phyloP scores from a whole-genome alignment of 2,797 vertebrate species.

The Harpagifer antarcticus region DNA sequence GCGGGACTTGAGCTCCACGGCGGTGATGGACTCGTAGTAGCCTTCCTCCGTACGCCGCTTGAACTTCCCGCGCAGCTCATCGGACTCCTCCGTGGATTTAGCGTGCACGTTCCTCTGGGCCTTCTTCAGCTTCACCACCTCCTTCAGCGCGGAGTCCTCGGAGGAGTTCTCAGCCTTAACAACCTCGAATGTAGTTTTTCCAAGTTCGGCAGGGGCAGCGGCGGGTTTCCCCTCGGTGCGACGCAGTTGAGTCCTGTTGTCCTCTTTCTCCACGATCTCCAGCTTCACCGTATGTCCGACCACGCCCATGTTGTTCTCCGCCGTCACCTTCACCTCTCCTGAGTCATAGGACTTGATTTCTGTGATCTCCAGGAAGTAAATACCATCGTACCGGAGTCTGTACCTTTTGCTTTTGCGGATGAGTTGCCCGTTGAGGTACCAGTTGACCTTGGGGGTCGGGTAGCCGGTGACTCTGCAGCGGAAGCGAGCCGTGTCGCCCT shows the following conservation, averaged over 20 bases:
- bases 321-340: slow-evolving; percentile 93
- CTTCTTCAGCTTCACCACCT: slow-evolving; percentile 93
- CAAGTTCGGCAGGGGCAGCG: slow-evolving; percentile 80
- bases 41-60: slow-evolving; percentile 98
- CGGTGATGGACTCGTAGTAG: slow-evolving; percentile 97
- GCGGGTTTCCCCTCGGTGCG: slow-evolving; percentile 89
- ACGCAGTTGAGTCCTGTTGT: slow-evolving; percentile 93
- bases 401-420: slow-evolving; percentile 99
- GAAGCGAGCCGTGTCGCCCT: slow-evolving; percentile 94
- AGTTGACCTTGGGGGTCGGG: slow-evolving; percentile 95
- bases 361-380: slow-evolving; percentile 95
- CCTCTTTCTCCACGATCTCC: slow-evolving; percentile 95
- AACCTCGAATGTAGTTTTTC: slow-evolving; percentile 92
- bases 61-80: slow-evolving; percentile 96
- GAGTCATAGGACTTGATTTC: slow-evolving; percentile 96
- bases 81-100: slow-evolving; percentile 93
- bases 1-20: slow-evolving; percentile 95
- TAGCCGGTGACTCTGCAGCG: slow-evolving; percentile 97
- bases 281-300: slow-evolving; percentile 92
- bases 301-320: slow-evolving; percentile 93
- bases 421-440: slow-evolving; percentile 98
- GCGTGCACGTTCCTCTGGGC: slow-evolving; percentile 93
- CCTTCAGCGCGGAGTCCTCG: slow-evolving; percentile 88
- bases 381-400: slow-evolving; percentile 95
- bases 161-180: slow-evolving; percentile 90